Conservation (phyloP, 2,113 vertebrate genomes). For the Lepisosteus oculatus region DNA sequence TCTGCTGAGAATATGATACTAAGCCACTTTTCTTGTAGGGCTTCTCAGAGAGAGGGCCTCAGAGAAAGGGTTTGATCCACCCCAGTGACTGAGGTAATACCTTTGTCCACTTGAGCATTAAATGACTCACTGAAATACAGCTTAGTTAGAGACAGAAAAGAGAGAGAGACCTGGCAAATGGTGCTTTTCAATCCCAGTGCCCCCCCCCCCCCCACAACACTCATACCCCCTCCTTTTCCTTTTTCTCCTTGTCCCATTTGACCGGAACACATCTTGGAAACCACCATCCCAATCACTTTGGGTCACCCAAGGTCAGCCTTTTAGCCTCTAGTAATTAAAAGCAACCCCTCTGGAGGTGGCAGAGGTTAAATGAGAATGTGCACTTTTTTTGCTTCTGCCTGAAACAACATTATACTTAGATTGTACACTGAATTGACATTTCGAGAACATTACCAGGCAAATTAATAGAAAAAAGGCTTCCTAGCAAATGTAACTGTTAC, state of each 20-base stretch:
- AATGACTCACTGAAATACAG: constrained; percentile 75
- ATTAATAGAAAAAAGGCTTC: too few relatives aligned
- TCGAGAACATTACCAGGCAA: constrained; percentile 15
- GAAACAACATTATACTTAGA: constrained; percentile 55
- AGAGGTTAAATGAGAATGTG: constrained; percentile 77
- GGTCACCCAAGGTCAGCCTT: constrained; percentile 77
- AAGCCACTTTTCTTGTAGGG: constrained; percentile 66
- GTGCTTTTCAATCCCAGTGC: constrained; percentile 56
- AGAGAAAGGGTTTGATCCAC: constrained; percentile 72
- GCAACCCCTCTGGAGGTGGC: constrained; percentile 74
- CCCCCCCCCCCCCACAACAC: constrained; percentile 16
- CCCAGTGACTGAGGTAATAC: constrained; percentile 76
- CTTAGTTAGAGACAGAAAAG: constrained; percentile 64
- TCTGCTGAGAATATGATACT: constrained; percentile 59
- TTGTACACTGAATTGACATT: constrained; percentile 50
- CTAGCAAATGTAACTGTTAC: too few relatives aligned
- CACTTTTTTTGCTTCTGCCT: constrained; percentile 47
- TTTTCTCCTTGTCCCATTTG: constrained; percentile 55
- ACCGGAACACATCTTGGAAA: constrained; percentile 64
- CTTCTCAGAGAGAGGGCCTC: constrained; percentile 60
- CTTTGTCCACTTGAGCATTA: constrained; percentile 81
- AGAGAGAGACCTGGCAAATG: constrained; percentile 59
- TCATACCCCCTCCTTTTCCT: constrained; percentile 22
- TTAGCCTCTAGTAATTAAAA: constrained; percentile 89
- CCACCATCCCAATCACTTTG: constrained; percentile 72